Base-by-base conservation (phyloP, 1,140 invertebrate genomes). In the Neuroterus valhalla region DNA sequence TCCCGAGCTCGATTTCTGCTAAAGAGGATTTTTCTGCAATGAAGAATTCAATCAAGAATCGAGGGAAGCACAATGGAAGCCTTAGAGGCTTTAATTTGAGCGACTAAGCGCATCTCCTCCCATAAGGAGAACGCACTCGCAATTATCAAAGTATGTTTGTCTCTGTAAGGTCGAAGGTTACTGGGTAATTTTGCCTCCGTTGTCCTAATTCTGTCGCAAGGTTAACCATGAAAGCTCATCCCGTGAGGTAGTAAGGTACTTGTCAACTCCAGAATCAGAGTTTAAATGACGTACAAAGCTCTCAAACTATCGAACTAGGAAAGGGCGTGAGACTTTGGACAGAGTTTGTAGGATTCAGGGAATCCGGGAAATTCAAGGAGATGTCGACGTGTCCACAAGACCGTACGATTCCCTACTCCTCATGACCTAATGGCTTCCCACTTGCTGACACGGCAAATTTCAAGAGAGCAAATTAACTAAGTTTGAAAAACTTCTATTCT, bases 281-380 rank as follows among this genome's bases (percentile, higher is more conserved):
- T 62, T 62, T 62, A 62, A 62, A 62, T 15, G 55, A 38, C 55
- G 26, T 38, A 62, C 55, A 62, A 62, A 62, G 55, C 55, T 62
- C 31, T 62, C 55, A 62, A 62, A 62, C 52, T 62, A 26, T 26
- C 10, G 55, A 62, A 62, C 55, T 31, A 62, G 55, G 55, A 62
- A 62, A 62, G 55, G 55, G 55, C 55, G 55, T 62, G 55, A 26
- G 31, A 38, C 55, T 62, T 62, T 23, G 14, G 55, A 31, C 2
- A 26, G n/a, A 38, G 26, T 26, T 26, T 62, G 55, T 38, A 62
- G 55, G 55, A 62, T 38, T 62, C 52, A 62, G 52, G 14, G 21
- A 62, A 62, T 62, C 31, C 55, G n/a, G 55, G 55, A 62, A 62
- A 62, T 62, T 62, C 55, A 62, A 31, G 55, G 26, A 62, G 26